A percentile compares a stretch with the other conserved stretches of the same genome.
These are phyloP conservation scores for Acrocephalus arundinaceus DNA, from an alignment of 2,113 vertebrate species.

Conservation along the genomic window DNA sequence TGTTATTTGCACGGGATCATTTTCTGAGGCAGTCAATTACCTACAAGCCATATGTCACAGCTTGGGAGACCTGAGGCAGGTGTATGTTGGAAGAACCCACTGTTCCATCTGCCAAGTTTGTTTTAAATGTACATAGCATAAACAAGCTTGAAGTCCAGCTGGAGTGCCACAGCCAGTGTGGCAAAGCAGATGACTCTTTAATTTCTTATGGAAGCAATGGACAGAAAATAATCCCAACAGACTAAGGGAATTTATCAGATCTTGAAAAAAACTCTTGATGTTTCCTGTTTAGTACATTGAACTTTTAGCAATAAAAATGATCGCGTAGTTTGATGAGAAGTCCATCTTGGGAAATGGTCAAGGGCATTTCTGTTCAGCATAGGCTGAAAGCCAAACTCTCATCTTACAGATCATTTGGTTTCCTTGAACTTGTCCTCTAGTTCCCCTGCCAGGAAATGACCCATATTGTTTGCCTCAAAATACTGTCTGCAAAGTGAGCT, in stretches of 20 bases:
- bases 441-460: not conserved
- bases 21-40: not conserved
- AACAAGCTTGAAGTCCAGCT: not conserved
- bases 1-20: not conserved
- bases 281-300: not conserved
- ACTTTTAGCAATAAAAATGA: not conserved
- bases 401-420: not conserved
- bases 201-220: not conserved
- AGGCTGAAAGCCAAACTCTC: not conserved
- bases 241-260: not conserved
- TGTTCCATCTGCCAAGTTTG: not conserved
- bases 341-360: not conserved
- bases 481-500: not conserved
- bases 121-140: not conserved
- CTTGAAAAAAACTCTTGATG: not conserved
- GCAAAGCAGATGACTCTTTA: not conserved
- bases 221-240: not conserved
- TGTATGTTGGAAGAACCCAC: not conserved
- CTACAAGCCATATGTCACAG: not conserved
- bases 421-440: not conserved
- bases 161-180: not conserved
- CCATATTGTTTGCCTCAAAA: not conserved
- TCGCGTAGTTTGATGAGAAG: not conserved
- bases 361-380: not conserved
- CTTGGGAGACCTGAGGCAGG: not conserved